Conservation (phyloP, 2,797 vertebrate genomes). For the Chaunax sp. region DNA sequence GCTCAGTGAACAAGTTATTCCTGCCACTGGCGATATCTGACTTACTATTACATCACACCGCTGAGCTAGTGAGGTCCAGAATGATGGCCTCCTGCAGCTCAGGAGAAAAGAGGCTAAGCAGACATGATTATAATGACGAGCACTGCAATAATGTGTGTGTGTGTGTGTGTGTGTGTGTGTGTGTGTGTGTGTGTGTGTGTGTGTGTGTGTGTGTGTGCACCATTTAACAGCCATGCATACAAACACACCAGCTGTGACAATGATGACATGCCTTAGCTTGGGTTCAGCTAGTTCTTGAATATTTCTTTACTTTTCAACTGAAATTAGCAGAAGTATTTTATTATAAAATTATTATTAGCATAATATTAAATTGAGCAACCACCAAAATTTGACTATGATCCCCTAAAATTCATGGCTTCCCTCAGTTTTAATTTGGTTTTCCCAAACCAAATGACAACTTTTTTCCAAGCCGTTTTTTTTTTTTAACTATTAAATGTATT, state of each 20-base stretch:
- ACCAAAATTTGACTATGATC: not conserved
- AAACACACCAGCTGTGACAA: not conserved
- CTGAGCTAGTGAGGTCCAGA: not conserved
- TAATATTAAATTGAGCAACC: not conserved
- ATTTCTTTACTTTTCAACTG: not conserved
- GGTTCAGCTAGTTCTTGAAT: not conserved
- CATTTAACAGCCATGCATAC: not conserved
- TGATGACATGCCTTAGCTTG: not conserved
- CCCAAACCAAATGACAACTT: not conserved
- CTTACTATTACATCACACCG: conserved; percentile 27
- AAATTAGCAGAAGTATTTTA: not conserved
- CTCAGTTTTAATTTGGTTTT: not conserved
- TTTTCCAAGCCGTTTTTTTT: not conserved
- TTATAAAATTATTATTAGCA: not conserved
- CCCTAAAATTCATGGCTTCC: not conserved
- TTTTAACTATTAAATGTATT: not conserved
- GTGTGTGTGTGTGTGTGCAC: not conserved
- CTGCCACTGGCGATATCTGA: conserved; percentile 17
- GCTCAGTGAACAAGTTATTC: conserved; percentile 34
- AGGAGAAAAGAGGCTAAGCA: conserved; percentile 27
- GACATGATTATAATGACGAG: not conserved
- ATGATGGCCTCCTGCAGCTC: not conserved
- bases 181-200: not conserved
- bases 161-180: too few relatives aligned
- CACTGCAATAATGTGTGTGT: not conserved